Percentiles rank a stretch among this genome's conserved stretches.
Conservation (phyloP, 2,888 invertebrate species). For the Argyresthia albistria region DNA sequence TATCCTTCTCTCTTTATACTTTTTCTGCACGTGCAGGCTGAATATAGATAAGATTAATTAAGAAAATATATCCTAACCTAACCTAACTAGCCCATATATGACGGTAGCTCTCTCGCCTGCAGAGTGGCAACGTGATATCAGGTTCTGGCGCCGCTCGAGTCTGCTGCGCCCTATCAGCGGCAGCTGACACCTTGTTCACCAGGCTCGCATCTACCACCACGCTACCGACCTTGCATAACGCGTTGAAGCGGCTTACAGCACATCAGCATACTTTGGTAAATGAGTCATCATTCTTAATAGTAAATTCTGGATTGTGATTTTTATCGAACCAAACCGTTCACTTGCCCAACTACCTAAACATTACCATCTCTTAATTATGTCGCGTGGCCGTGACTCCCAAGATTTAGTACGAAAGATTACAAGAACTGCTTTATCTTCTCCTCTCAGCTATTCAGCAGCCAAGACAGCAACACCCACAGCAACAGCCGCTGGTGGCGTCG, state of each 20-base stretch:
- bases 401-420: too few relatives aligned
- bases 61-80: background rate
- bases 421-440: background rate
- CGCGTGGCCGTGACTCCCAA: too few relatives aligned
- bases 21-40: too few relatives aligned
- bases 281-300: too few relatives aligned
- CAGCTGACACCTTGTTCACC: constrained; percentile 92
- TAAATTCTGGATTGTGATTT: too few relatives aligned
- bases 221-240: constrained; percentile 85
- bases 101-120: background rate
- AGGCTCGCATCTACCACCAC: constrained; percentile 91
- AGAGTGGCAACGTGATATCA: constrained; percentile 73
- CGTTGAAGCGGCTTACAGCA: constrained; percentile 83
- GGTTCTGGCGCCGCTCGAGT: constrained; percentile 90
- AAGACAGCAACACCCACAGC: constrained; percentile 41
- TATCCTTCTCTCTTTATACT: too few relatives aligned
- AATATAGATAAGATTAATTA: background rate
- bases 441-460: constrained; percentile 41
- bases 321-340: too few relatives aligned
- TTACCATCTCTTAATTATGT: too few relatives aligned
- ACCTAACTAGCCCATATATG: too few relatives aligned
- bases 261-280: constrained; percentile 88
- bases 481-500: constrained; percentile 24
- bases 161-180: constrained; percentile 90
- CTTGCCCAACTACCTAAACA: too few relatives aligned